A percentile compares a stretch with the other conserved stretches of the same genome.
Conservation (phyloP, 1,140 invertebrate genomes). For the Phymorhynchus buccinoides region DNA sequence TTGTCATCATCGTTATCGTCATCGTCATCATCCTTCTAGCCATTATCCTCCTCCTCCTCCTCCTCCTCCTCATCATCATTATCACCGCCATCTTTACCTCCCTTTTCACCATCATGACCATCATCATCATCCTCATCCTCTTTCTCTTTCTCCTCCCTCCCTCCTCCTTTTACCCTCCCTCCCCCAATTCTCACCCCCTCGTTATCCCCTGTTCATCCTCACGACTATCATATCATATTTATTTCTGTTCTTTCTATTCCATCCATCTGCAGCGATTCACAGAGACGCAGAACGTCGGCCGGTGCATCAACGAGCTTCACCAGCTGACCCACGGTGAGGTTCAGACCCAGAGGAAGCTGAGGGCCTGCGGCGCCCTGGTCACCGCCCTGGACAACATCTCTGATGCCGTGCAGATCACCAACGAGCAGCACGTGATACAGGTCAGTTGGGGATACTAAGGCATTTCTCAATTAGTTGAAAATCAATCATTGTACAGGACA, state of each 20-base stretch:
- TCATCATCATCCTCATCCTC: too few relatives aligned
- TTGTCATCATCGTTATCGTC: too few relatives aligned
- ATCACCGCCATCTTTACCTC: too few relatives aligned
- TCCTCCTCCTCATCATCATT: too few relatives aligned
- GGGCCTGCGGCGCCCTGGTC: conserved; percentile 83
- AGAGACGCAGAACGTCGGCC: conserved; percentile 80
- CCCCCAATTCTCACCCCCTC: not conserved
- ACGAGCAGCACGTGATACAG: conserved; percentile 87
- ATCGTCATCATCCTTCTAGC: too few relatives aligned
- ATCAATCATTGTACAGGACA: conserved; percentile 88
- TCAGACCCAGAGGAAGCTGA: conserved; percentile 76
- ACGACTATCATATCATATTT: not conserved
- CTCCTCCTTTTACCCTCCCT: not conserved
- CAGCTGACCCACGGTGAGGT: conserved; percentile 82
- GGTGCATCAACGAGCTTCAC: conserved; percentile 83
- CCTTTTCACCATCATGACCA: too few relatives aligned
- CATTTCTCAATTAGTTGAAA: too few relatives aligned
- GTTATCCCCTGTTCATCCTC: not conserved
- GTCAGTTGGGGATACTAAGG: too few relatives aligned
- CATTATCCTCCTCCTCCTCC: too few relatives aligned
- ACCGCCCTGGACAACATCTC: conserved; percentile 87
- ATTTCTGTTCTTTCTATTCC: too few relatives aligned
- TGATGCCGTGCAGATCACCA: conserved; percentile 90
- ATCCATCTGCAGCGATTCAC: conserved; percentile 81
- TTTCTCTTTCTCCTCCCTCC: not conserved